phyloP scores from a whole-genome alignment of 2,888 invertebrate species.

The Idaea dimidiata region DNA sequence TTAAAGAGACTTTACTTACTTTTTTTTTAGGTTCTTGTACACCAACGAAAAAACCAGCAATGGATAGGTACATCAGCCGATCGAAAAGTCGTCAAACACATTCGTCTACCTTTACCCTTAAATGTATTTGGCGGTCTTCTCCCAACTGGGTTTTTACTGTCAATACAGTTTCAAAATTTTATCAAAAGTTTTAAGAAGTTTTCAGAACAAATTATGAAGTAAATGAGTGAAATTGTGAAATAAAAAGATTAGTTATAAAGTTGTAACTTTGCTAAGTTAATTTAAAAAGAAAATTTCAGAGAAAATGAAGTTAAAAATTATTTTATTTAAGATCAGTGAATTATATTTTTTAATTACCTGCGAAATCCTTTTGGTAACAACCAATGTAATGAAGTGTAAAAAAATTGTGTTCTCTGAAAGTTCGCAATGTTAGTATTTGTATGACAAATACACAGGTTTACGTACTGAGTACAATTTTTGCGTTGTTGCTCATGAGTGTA shows the following conservation, averaged over 20 bases:
- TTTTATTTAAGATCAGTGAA: neutral
- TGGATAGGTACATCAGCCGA: neutral
- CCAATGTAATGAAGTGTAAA: too few species aligned
- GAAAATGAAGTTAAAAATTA: neutral
- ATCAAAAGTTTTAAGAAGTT: neutral
- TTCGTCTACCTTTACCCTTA: neutral
- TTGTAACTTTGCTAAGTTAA: neutral
- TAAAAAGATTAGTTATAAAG: neutral
- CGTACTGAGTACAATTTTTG: too few species aligned
- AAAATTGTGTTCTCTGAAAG: too few species aligned
- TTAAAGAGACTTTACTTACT: too few species aligned
- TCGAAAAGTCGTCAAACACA: constrained; percentile 9
- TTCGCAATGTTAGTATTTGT: too few species aligned
- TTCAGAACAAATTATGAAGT: neutral
- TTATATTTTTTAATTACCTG: neutral
- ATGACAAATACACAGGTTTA: too few species aligned
- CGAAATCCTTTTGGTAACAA: too few species aligned
- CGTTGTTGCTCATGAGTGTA: too few species aligned
- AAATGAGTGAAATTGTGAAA: neutral
- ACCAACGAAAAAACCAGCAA: too few species aligned
- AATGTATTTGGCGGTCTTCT: neutral
- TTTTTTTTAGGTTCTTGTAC: too few species aligned
- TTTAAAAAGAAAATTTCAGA: neutral
- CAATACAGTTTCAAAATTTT: neutral
- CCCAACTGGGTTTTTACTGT: neutral